Conservation (phyloP, 2,113 vertebrate species). For the Nettapus auritus region DNA sequence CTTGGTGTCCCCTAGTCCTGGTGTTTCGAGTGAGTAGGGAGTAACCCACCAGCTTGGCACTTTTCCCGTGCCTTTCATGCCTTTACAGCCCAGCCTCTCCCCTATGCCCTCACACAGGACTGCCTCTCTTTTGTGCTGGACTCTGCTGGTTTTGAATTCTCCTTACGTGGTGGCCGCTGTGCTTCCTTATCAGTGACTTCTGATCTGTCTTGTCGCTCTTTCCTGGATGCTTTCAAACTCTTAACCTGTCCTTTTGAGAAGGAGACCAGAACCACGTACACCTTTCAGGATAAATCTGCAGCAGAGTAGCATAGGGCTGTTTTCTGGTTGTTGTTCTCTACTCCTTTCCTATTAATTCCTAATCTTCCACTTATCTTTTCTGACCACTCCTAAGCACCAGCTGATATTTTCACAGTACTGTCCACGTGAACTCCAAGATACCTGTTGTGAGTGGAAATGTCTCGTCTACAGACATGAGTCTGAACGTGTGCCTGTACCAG, state of each 20-base stretch:
- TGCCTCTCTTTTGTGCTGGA: rapidly evolving
- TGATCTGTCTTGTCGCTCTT: not conserved
- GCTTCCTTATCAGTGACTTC: not conserved
- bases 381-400: not conserved
- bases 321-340: not conserved
- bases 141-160: not conserved
- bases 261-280: not conserved
- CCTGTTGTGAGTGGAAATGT: not conserved
- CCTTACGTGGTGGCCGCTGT: not conserved
- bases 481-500: not conserved
- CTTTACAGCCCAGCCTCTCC: not conserved
- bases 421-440: not conserved
- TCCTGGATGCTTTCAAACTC: not conserved
- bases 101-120: not conserved
- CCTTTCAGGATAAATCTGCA: not conserved
- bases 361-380: not conserved
- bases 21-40: not conserved
- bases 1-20: not conserved
- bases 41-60: not conserved
- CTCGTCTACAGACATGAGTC: not conserved
- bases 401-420: not conserved
- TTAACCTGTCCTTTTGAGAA: not conserved
- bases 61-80: not conserved
- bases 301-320: not conserved
- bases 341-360: not conserved